Evolutionary conservation across 30 jellyfish, hydroid and myxozoan genomes (phyloP).

Genomic region (Rhopilema esculentum): DNA sequence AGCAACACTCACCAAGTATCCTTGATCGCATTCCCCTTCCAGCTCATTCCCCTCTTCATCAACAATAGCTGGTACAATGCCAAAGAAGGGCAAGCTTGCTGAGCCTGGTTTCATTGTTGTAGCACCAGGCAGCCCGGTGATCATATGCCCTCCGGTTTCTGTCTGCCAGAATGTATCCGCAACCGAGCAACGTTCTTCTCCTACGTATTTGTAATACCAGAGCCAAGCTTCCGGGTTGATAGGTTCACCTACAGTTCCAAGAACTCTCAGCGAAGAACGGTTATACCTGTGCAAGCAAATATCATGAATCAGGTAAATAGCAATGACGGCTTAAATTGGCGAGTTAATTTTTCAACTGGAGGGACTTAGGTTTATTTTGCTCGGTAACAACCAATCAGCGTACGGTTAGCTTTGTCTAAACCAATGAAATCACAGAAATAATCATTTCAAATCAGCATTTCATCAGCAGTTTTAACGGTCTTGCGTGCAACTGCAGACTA

Average conservation of each 20-base stretch:
- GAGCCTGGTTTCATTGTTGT: constrained; percentile 99
- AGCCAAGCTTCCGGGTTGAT: constrained; percentile 99
- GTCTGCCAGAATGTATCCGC: constrained; percentile 99
- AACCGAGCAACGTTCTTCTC: constrained; percentile 84
- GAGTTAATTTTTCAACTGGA: too few species aligned
- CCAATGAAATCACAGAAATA: too few species aligned
- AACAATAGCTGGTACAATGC: constrained; percentile 94
- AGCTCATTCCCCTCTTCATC: constrained; percentile 96
- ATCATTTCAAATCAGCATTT: too few species aligned
- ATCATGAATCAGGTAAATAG: too few species aligned
- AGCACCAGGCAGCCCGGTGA: constrained; percentile 99
- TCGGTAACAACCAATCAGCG: too few species aligned
- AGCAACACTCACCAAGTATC: constrained; percentile 75
- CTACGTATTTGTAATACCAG: constrained; percentile 96
- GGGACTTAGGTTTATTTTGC: too few species aligned
- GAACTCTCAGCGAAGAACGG: constrained; percentile 83
- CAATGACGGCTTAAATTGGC: too few species aligned
- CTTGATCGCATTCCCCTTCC: constrained; percentile 87
- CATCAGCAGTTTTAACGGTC: too few species aligned
- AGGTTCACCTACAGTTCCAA: constrained; percentile 99
- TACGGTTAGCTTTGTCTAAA: too few species aligned
- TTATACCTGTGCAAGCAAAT: constrained; percentile 72
- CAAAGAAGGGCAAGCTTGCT: constrained; percentile 98
- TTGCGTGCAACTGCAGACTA: too few species aligned
- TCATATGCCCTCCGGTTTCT: constrained; percentile 99